Evolutionary conservation across 2,888 invertebrate species (phyloP).

Genomic region (Allolobophora icterica): DNA sequence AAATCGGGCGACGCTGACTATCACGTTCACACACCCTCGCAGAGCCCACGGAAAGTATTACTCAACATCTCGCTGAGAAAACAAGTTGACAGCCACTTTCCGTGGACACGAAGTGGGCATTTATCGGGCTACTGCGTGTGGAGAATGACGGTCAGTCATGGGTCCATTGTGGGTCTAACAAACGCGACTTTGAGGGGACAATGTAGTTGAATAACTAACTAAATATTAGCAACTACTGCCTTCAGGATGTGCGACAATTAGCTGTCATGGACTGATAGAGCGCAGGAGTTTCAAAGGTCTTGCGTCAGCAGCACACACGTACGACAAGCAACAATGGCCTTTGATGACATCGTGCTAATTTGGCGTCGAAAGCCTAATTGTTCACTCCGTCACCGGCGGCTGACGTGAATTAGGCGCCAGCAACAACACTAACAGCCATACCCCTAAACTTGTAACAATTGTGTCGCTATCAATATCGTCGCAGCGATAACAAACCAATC

Average conservation of each 20-base stretch:
- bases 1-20: no score
- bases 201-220: not conserved
- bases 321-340: not conserved
- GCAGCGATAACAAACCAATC: not conserved
- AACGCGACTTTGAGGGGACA: no score
- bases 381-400: not conserved
- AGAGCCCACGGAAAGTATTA: no score
- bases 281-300: not conserved
- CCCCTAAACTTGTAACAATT: not conserved
- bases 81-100: no score
- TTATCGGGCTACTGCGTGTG: no score
- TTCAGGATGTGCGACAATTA: not conserved
- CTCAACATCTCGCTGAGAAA: no score
- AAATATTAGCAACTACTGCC: not conserved
- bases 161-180: no score
- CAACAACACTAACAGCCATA: not conserved
- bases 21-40: no score
- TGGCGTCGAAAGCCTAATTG: not conserved
- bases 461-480: not conserved
- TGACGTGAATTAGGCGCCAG: not conserved
- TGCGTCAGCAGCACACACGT: no score
- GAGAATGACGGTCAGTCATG: no score
- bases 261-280: not conserved
- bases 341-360: not conserved
- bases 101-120: no score